Evolutionary conservation across 2,113 vertebrate genomes (phyloP), one percentile per base, ranked within the genome.

Genomic region (Rhea pennata): DNA sequence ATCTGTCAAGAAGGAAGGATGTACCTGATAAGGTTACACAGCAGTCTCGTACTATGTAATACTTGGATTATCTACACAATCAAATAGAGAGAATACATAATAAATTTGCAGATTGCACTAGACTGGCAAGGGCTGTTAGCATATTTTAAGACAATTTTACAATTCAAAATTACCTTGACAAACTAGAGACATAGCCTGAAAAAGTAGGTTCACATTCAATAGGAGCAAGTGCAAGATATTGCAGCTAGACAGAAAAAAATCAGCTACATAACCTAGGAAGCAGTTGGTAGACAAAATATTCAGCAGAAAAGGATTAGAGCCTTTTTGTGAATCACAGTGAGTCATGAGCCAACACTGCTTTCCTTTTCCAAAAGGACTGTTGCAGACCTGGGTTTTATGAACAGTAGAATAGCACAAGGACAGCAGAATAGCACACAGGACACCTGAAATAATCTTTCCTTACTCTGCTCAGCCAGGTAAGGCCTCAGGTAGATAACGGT

Each of bases 401-500:
- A 16, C 10, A 39, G 16, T 19, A 29, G 26, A 9, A 58, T 77
- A 90, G 22, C 2, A 48, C 7, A 6, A 31, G 56, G 8, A 19
- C 9, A 48, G 14, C 17, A 29, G 22, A 8, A 58, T 80, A 88
- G 22, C 2, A 44, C 7, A 7, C 11, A 6, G 5, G 4, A 10
- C 29, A 26, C 31, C 4, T 12, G 36, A 95, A 88, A 48, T 29
- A 17, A 13, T 15, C 15, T 6, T 62, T 0, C 40, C 24, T 90
- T 70, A 40, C 50, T 39, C 17, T 42, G 1, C 67, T 79, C 15
- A 42, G 4, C 5, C 11, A 40, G 2, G 7, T 23, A 75, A 56
- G 9, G 8, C 17, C 89, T 90, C 53, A 36, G 3, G 16, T 29
- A 0, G 0, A 48, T 66, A 73, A 61, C 8, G 36, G 3, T 50